These are phyloP conservation scores for Calyptommatus sinebrachiatus DNA, from an alignment of 2,113 vertebrate species.

Conservation along the genomic window DNA sequence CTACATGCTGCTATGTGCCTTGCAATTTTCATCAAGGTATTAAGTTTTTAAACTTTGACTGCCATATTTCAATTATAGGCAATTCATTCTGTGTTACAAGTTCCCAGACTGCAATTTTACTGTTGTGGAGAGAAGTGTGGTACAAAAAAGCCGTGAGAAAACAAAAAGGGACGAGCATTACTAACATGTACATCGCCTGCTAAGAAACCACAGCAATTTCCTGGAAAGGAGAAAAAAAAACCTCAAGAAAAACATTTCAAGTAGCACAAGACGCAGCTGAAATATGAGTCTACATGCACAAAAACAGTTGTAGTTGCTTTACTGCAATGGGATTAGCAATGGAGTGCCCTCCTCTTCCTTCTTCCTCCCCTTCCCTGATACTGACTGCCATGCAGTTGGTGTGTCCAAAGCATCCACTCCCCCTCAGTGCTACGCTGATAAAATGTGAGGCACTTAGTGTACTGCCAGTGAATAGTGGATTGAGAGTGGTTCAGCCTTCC, in stretches of 20 bases:
- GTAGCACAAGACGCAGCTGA: slow-evolving; percentile 36
- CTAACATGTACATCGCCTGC: slow-evolving; percentile 38
- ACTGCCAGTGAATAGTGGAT: no score
- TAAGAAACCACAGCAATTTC: slow-evolving; percentile 59
- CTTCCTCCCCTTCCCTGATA: no score
- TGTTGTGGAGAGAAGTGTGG: not conserved
- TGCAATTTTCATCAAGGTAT: not conserved
- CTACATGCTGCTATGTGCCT: not conserved
- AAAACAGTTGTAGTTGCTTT: no score
- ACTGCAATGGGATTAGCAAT: no score
- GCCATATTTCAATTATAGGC: not conserved
- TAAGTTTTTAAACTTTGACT: not conserved
- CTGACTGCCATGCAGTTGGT: no score
- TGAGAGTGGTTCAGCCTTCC: no score
- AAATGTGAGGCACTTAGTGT: no score
- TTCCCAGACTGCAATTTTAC: not conserved
- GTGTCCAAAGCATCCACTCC: no score
- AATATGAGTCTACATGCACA: not conserved
- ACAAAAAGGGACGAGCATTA: not conserved
- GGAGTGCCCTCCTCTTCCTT: no score
- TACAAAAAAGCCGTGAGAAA: not conserved
- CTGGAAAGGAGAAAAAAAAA: slow-evolving; percentile 46
- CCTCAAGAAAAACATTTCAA: slow-evolving; percentile 26
- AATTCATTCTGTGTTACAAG: no score
- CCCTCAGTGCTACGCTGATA: no score